These are phyloP conservation scores for Monarcha castaneiventris DNA, from an alignment of 2,113 vertebrate genomes.

Conservation along the genomic window DNA sequence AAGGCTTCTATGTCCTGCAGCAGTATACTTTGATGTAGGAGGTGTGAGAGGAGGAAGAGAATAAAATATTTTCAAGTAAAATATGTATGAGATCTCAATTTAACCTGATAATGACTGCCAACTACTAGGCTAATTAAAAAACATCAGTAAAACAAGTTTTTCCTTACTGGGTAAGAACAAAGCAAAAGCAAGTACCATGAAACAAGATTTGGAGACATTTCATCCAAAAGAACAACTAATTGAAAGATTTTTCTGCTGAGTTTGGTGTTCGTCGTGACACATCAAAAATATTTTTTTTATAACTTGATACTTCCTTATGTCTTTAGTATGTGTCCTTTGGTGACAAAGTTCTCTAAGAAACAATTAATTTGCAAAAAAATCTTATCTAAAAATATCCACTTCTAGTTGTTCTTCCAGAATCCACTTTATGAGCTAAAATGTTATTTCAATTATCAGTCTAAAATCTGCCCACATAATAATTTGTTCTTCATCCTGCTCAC, in stretches of 20 bases:
- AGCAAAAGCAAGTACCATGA: background rate
- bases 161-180: background rate
- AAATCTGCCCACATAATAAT: background rate
- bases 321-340: background rate
- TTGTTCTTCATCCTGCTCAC: background rate
- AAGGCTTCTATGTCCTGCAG: background rate
- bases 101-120: background rate
- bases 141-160: background rate
- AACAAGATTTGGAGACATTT: background rate
- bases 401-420: background rate
- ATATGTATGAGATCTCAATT: background rate
- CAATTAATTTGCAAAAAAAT: background rate
- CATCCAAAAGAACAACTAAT: background rate
- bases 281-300: background rate
- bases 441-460: background rate
- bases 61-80: background rate
- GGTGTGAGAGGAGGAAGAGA: background rate
- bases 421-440: background rate
- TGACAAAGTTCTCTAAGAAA: background rate
- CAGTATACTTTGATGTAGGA: background rate
- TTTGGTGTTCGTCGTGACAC: background rate
- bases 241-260: background rate
- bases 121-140: background rate
- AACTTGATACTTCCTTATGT: background rate
- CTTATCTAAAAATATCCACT: background rate